phyloP scores from a whole-genome alignment of 2,888 invertebrate species.

The Schizotus pectinicornis region DNA sequence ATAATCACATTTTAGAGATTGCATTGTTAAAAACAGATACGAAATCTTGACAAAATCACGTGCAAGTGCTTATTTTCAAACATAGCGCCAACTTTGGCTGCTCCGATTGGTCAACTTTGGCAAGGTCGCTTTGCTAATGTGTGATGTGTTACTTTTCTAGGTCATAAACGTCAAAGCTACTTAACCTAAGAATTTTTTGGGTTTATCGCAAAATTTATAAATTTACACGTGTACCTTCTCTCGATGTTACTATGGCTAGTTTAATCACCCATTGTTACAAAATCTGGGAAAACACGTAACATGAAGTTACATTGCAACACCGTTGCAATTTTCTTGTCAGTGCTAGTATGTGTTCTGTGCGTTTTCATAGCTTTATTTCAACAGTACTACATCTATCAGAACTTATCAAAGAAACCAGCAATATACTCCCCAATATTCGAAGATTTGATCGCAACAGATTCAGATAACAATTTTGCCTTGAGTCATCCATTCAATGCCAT shows the following conservation, averaged over 20 bases:
- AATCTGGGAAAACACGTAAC: slow-evolving; percentile 26
- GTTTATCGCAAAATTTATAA: background rate
- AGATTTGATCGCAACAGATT: slow-evolving; percentile 53
- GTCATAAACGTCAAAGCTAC: no score
- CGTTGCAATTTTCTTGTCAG: slow-evolving; percentile 47
- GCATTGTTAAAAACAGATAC: no score
- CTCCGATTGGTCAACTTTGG: no score
- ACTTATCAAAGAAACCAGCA: slow-evolving; percentile 41
- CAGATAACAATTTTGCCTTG: slow-evolving; percentile 38
- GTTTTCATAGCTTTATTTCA: slow-evolving; percentile 53
- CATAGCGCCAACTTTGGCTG: no score
- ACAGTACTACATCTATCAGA: slow-evolving; percentile 50
- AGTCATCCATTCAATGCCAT: slow-evolving; percentile 38
- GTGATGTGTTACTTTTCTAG: no score
- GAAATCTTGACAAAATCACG: no score
- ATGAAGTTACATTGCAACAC: slow-evolving; percentile 35
- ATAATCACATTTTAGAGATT: no score
- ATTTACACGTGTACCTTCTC: background rate
- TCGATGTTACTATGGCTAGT: slow-evolving; percentile 2
- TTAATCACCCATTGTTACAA: slow-evolving; percentile 1
- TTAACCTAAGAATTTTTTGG: no score
- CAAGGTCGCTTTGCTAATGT: no score
- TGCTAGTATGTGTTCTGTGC: slow-evolving; percentile 55
- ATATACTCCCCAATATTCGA: slow-evolving; percentile 52
- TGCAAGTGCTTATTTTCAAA: no score